Conservation (phyloP, 2,113 vertebrate genomes). For the Ibidorhyncha struthersii region DNA sequence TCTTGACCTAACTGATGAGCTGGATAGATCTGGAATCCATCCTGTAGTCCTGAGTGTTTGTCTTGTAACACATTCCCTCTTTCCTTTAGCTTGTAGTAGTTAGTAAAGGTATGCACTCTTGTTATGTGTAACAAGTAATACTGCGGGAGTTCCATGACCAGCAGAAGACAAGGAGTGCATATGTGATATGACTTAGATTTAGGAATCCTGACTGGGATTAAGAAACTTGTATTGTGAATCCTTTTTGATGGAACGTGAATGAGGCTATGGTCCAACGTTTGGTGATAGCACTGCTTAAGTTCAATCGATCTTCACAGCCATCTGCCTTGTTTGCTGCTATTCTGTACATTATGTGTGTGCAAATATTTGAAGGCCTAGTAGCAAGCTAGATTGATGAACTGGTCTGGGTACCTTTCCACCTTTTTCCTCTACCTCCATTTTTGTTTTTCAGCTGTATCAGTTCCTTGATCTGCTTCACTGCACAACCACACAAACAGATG, state of each 20-base stretch:
- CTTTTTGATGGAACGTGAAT: neutral
- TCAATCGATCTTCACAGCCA: neutral
- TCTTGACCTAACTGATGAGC: neutral
- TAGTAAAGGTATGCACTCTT: neutral
- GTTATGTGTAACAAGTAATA: neutral
- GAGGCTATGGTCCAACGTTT: neutral
- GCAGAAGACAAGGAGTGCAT: neutral
- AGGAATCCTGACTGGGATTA: neutral
- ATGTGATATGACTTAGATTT: neutral
- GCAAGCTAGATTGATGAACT: neutral
- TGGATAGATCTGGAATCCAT: neutral
- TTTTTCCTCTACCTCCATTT: neutral
- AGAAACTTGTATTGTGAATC: neutral
- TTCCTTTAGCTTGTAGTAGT: neutral
- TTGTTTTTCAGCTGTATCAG: neutral
- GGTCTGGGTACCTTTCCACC: neutral
- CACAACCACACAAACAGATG: neutral
- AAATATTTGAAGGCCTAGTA: neutral
- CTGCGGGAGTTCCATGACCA: neutral
- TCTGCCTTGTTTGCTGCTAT: neutral
- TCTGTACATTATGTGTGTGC: fast-evolving
- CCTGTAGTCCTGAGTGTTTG: neutral
- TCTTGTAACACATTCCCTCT: neutral
- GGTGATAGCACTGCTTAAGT: neutral
- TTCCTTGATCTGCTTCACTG: neutral